These are phyloP conservation scores for Andrena camellia DNA, from an alignment of 2,888 invertebrate species.

Conservation along the genomic window DNA sequence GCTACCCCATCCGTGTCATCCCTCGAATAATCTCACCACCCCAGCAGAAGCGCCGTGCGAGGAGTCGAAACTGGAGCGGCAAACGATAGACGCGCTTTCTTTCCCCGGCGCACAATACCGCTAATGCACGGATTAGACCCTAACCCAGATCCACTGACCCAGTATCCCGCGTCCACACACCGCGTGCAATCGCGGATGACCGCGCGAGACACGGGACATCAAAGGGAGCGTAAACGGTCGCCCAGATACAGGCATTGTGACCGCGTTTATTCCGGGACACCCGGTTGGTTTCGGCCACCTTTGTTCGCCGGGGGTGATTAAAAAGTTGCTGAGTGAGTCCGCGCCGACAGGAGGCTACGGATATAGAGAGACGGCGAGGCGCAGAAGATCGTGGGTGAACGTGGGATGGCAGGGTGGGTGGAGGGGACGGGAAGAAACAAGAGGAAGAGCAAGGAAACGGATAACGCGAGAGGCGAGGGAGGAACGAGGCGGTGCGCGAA, in stretches of 20 bases:
- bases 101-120: slow-evolving; percentile 7
- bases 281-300: slow-evolving; percentile 71
- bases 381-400: slow-evolving; percentile 12
- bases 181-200: slow-evolving; percentile 28
- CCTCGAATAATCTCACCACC: too few species aligned
- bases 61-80: background rate
- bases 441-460: slow-evolving; percentile 7
- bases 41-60: background rate
- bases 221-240: slow-evolving; percentile 28
- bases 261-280: slow-evolving; percentile 63
- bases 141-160: slow-evolving; percentile 46
- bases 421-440: background rate
- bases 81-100: background rate
- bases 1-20: too few species aligned
- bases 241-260: slow-evolving; percentile 12
- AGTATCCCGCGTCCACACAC: slow-evolving; percentile 28
- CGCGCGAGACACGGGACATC: slow-evolving; percentile 25
- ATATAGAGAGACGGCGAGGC: slow-evolving; percentile 25
- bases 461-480: background rate
- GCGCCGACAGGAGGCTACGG: slow-evolving; percentile 56
- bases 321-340: slow-evolving; percentile 78
- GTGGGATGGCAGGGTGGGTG: background rate
- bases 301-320: slow-evolving; percentile 80
- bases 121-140: slow-evolving; percentile 13
- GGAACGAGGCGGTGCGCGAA: background rate